phyloP scores from a whole-genome alignment of 2,888 invertebrate genomes.

The Synergus laeviventris region DNA sequence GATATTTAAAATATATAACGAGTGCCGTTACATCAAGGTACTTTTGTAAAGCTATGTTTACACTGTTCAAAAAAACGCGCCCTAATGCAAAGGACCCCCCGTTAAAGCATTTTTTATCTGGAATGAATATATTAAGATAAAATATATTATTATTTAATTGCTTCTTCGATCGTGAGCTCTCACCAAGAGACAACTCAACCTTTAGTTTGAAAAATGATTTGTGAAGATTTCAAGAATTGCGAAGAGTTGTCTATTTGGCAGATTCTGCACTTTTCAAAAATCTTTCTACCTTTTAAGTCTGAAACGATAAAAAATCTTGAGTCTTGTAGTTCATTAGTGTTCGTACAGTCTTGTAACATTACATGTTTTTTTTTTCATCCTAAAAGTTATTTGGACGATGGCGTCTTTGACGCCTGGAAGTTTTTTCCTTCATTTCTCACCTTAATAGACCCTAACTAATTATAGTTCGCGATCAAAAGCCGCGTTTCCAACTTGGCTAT shows the following conservation, averaged over 20 bases:
- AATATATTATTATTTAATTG: slow-evolving; percentile 70
- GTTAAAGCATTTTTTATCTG: slow-evolving; percentile 72
- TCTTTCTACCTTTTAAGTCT: slow-evolving; percentile 53
- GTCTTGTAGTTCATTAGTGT: slow-evolving; percentile 69
- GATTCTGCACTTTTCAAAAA: slow-evolving; percentile 12
- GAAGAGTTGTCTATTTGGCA: slow-evolving; percentile 22
- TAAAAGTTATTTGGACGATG: slow-evolving; percentile 74
- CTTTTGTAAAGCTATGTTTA: slow-evolving; percentile 71
- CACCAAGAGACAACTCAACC: slow-evolving; percentile 58
- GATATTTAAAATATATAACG: slow-evolving; percentile 46
- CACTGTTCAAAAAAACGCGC: slow-evolving; percentile 51
- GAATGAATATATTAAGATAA: slow-evolving; percentile 74
- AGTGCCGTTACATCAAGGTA: slow-evolving; percentile 63
- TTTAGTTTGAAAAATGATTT: neutral
- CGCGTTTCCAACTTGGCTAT: slow-evolving; percentile 50
- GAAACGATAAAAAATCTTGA: slow-evolving; percentile 70
- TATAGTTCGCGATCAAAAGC: slow-evolving; percentile 58
- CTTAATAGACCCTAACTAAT: slow-evolving; percentile 65
- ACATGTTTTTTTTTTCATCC: slow-evolving; percentile 63
- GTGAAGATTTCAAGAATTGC: neutral
- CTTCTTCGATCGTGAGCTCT: slow-evolving; percentile 61
- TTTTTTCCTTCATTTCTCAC: slow-evolving; percentile 55
- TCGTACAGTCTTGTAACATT: slow-evolving; percentile 74
- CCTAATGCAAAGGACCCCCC: slow-evolving; percentile 67
- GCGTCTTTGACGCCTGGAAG: slow-evolving; percentile 73